Evolutionary conservation across 2,113 vertebrate species (phyloP).

Genomic region (Xiphophorus hellerii): DNA sequence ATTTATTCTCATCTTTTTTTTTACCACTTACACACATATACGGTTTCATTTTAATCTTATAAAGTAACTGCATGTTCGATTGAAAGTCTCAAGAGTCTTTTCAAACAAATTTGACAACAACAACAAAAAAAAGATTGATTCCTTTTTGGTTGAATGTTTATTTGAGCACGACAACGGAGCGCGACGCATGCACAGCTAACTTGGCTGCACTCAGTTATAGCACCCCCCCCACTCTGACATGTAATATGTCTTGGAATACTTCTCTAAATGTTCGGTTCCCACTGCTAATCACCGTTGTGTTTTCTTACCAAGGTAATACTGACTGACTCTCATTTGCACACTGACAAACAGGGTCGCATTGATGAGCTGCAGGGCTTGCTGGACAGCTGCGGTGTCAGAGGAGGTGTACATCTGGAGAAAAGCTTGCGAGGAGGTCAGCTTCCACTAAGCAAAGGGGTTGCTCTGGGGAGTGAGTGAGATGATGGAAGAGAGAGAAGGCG

Average conservation of each 20-base stretch:
- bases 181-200: slow-evolving; percentile 2
- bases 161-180: slow-evolving; percentile 2
- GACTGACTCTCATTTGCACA: slow-evolving; percentile 25
- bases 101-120: background rate
- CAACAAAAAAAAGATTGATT: background rate
- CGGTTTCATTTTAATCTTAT: background rate
- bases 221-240: slow-evolving; percentile 56
- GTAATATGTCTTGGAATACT: slow-evolving; percentile 72
- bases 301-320: slow-evolving; percentile 48
- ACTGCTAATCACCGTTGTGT: slow-evolving; percentile 56
- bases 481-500: background rate
- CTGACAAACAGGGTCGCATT: slow-evolving; percentile 23
- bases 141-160: background rate
- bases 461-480: slow-evolving; percentile 2
- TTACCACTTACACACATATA: background rate
- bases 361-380: slow-evolving; percentile 55
- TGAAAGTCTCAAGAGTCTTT: background rate
- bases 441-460: slow-evolving; percentile 46
- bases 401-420: slow-evolving; percentile 72
- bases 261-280: slow-evolving; percentile 66
- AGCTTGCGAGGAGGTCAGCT: slow-evolving; percentile 55
- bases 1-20: background rate
- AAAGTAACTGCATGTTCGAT: background rate
- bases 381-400: slow-evolving; percentile 72
- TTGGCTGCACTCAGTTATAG: slow-evolving; percentile 26